Base-by-base conservation (phyloP, 2,797 vertebrate species). In the Squalus acanthias region DNA sequence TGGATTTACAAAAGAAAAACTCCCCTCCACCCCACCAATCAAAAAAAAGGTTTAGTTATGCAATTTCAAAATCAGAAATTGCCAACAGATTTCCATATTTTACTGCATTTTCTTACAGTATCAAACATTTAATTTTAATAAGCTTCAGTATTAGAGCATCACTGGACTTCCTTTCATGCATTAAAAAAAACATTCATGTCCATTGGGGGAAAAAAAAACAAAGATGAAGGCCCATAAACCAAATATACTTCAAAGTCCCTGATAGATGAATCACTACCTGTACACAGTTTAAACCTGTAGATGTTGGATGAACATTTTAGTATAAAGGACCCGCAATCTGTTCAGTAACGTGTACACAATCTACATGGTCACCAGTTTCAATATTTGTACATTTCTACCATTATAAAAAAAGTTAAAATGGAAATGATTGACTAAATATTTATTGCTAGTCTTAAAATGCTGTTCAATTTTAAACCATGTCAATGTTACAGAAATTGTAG, bases 211-310 rank as follows among this genome's bases (percentile, higher is more conserved):
- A 70, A 85, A 85, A 39, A 85, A 85, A 82, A 63, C 60, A 63
- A 82, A 50, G 20, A 3, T 24, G 46, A 85, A 8, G 22, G 5
- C 46, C 13, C 20, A 85, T 85, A 85, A 63, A 85, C 20, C 39
- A 85, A 85, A 85, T 85, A 24, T 50, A 22, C 82, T 85, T 85
- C 82, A 24, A 85, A 85, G 82, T 85, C 82, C 82, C 82, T 85
- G 82, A 85, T 24, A 24, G 1, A 50, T 50, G 82, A 85, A 85
- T 85, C 72, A 8, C 7, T 22, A 85, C 74, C 29, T 76, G 74
- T 29, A 15, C 12, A 85, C 82, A 50, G 46, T 85, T 85, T 85
- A 85, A 85, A 46, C 46, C 82, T 85, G 46, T 9, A 22, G 46
- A 20, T 24, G 22, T 17, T 85, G 82, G 39, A 50, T 50, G 46